Conservation (phyloP, 1,140 invertebrate species). For the Pinna nobilis region DNA sequence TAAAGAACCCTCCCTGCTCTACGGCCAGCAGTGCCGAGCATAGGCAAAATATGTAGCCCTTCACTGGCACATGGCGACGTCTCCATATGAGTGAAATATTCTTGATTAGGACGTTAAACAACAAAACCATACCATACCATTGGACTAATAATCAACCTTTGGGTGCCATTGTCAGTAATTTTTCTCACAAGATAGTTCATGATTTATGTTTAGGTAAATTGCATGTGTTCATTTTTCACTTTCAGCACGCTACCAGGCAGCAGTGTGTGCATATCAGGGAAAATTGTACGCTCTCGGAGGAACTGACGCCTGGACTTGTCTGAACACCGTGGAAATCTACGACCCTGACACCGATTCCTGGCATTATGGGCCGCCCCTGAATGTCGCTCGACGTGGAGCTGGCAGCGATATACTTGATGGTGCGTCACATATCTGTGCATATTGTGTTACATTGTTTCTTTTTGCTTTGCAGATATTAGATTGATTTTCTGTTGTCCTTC, state of each 20-base stretch:
- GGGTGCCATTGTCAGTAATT: not conserved
- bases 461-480: too few species aligned
- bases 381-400: constrained; percentile 82
- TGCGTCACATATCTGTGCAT: too few species aligned
- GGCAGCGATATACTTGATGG: constrained; percentile 81
- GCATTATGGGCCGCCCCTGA: constrained; percentile 77
- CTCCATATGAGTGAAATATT: not conserved
- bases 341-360: constrained; percentile 75
- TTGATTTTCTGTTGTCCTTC: not conserved
- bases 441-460: not conserved
- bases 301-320: constrained; percentile 78
- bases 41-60: not conserved
- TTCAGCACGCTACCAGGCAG: constrained; percentile 86
- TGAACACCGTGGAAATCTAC: constrained; percentile 78
- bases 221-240: constrained; percentile 17
- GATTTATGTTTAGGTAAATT: not conserved
- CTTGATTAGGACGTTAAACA: not conserved
- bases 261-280: constrained; percentile 74
- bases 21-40: too few species aligned
- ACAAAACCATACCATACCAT: not conserved
- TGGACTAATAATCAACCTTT: not conserved
- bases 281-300: constrained; percentile 77
- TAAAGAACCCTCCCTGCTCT: too few species aligned
- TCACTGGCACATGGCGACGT: not conserved
- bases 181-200: not conserved